These are phyloP conservation scores for Fragum fragum DNA, from an alignment of 2,888 invertebrate species.

Conservation along the genomic window DNA sequence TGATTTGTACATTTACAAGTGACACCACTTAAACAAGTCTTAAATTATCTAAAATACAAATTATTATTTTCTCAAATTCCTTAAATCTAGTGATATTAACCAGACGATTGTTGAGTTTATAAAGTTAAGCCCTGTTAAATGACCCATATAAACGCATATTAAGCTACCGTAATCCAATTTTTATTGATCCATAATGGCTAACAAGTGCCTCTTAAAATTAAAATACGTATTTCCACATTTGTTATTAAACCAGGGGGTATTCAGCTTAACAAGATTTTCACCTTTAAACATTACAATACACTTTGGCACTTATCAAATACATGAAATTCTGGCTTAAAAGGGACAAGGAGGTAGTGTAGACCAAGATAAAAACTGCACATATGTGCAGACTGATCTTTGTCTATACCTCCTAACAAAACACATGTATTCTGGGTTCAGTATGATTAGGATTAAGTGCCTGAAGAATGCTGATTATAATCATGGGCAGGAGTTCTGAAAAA, in stretches of 20 bases:
- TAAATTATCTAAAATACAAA: slow-evolving; percentile 7
- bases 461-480: too few relatives aligned
- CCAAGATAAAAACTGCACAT: too few relatives aligned
- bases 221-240: slow-evolving; percentile 3
- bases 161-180: slow-evolving; percentile 21
- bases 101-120: slow-evolving; percentile 14
- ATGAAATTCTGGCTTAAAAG: too few relatives aligned
- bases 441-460: too few relatives aligned
- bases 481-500: too few relatives aligned
- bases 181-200: slow-evolving; percentile 20
- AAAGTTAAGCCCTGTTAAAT: slow-evolving; percentile 26
- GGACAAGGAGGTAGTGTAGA: too few relatives aligned
- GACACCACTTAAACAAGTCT: background rate
- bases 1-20: background rate
- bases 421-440: too few relatives aligned
- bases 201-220: slow-evolving; percentile 11
- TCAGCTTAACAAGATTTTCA: background rate
- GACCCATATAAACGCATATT: slow-evolving; percentile 14
- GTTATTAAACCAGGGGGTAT: background rate
- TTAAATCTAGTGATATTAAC: slow-evolving; percentile 11
- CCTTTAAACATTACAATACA: background rate
- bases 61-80: slow-evolving; percentile 2
- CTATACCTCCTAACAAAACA: too few relatives aligned
- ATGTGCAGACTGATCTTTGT: too few relatives aligned
- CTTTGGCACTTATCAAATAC: too few relatives aligned